Evolutionary conservation across 2,797 vertebrate genomes (phyloP), one percentile per base, ranked within the genome.

Genomic region (Argentina silus): DNA sequence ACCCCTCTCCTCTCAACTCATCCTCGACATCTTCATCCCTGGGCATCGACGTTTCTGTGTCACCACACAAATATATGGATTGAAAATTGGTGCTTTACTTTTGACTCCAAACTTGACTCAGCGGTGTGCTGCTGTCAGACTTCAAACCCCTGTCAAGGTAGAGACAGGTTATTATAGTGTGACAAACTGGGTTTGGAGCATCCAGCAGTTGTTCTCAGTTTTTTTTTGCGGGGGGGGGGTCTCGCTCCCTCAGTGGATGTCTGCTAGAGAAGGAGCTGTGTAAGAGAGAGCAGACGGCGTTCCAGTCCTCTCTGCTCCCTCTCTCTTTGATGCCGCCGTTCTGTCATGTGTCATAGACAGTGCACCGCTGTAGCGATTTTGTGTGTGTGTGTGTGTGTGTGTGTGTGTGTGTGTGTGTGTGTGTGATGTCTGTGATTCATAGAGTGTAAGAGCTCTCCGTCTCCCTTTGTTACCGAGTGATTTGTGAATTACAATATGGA

Each of bases 111-210:
- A 59, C 75, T 43, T 27, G 77, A 80, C 67, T 65, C 17, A 14
- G 42, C 27, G 21, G 62, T 73, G 72, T 27, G 61, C 69, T 66
- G 75, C 78, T 78, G 79, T 80, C 78, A 81, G 72, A 66, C 69
- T 77, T 81, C 57, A 77, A 79, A 86, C 63, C n/a, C 67, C 83
- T 71, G 79, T 82, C 73, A 75, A 69, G 44, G 61, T 21, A 59
- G 59, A 81, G 83, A 83, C 86, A 83, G 84, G 84, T 83, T 85
- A 83, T 86, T 85, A 83, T 76, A 68, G 72, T 60, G 79, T 81
- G 83, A 86, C 84, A 83, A 82, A 78, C 80, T 73, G 1, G 75
- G 77, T 65, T 84, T 78, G 79, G 69, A 78, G 78, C 78, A 76
- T 81, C 83, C 76, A 66, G 61, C 70, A 56, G 56, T 51, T 51